Evolutionary conservation across 2,888 invertebrate genomes (phyloP), one percentile per base, ranked within the genome.

Genomic region (Clitarchus hookeri): DNA sequence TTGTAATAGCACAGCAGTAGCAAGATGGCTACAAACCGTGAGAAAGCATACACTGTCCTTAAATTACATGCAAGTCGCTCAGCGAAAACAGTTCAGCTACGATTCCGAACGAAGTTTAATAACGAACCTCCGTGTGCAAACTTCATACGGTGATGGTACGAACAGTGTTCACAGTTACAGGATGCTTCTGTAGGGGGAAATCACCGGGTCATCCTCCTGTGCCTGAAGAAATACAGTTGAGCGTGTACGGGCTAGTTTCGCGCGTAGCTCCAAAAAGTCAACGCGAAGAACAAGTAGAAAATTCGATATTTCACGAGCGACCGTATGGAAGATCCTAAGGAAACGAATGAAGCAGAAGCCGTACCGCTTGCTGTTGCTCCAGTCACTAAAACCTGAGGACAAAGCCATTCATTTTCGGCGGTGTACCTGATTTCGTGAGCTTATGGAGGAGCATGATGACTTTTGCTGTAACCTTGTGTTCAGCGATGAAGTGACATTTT

Each of bases 121-220:
- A n/a, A n/a, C n/a, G n/a, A n/a, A n/a, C n/a, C n/a, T n/a, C n/a
- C n/a, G n/a, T n/a, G n/a, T n/a, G n/a, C n/a, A n/a, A n/a, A n/a
- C n/a, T n/a, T n/a, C n/a, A n/a, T n/a, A n/a, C n/a, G n/a, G n/a
- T 16, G 86, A 84, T 84, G 86, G 84, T 84, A 86, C 78, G 44
- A 84, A n/a, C n/a, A n/a, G n/a, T n/a, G 53, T 84, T 86, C 79
- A 44, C 23, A 86, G n/a, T 77, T 86, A 36, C 86, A 86, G 84
- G 80, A 84, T 86, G 78, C 79, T 48, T 84, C 48, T 84, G 77
- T 84, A 79, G 84, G 84, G 53, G 53, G 16, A 84, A 86, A 84
- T 86, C 44, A 83, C 23, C 65, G 44, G 79, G 79, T 82, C 48
- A 79, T 6, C 84, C 84, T 0, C 2, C 79, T 65, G 83, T 85